Base-by-base conservation (phyloP, 2,888 invertebrate genomes). In the Allygus modestus region DNA sequence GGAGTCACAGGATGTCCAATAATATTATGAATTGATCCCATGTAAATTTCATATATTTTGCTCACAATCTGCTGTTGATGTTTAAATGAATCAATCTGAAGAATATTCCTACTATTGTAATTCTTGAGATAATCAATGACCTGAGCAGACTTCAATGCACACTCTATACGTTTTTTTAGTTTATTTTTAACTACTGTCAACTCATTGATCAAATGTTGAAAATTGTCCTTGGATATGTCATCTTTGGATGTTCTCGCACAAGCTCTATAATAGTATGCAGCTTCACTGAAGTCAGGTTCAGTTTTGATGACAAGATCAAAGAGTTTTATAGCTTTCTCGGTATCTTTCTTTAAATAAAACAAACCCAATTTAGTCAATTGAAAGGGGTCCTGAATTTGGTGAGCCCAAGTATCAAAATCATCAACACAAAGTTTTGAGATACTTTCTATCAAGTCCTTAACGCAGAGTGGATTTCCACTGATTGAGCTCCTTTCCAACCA, bases 261-360 rank as follows among this genome's bases (percentile, higher is more conserved):
- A 26, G 88, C 88, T 71, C 88, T 89, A 79, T 89, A 89, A 86
- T 89, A 89, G 77, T 85, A 88, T 15, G 89, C 89, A 17, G 87
- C 87, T 85, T 87, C 88, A 17, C 87, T 88, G 83, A 88, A 89
- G 20, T 82, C 17, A 58, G 87, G 87, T 85, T 89, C 89, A 15
- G 83, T 0, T n/a, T 88, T 37, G 73, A 89, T 89, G 4, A 88
- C 88, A 23, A 84, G 9, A 37, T 88, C 85, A 82, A 89, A 88
- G 51, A 87, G 73, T 81, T 84, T 23, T 31, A 88, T 85, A 23
- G 89, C 88, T n/a, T 87, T 73, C n/a, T 83, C 69, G 75, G 73
- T 83, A 20, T 84, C 31, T 33, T 84, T 58, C 41, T 31, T 37
- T 17, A 51, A 12, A n/a, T 41, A 46, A 28, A 43, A n/a, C 28